Conservation (phyloP, 1,140 invertebrate species). For the Fragariocoptes setiger region DNA sequence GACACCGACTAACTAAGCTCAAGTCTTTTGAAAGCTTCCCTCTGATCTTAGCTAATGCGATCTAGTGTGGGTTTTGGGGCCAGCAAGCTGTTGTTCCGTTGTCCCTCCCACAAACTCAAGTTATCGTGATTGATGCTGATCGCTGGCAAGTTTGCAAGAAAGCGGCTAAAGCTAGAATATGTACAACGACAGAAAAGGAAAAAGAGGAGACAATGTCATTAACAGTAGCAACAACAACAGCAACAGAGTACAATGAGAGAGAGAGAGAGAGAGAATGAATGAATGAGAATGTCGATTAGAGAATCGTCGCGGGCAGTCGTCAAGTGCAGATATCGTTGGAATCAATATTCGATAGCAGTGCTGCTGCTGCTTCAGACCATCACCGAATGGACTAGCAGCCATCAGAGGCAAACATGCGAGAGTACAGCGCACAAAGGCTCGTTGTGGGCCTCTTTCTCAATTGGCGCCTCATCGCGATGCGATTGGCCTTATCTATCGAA, state of each 20-base stretch:
- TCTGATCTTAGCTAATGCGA: too few relatives aligned
- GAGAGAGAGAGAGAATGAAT: neutral
- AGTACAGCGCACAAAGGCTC: neutral
- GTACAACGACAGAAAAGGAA: neutral
- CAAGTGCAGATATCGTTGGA: neutral
- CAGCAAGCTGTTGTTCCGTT: neutral
- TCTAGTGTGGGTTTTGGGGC: neutral
- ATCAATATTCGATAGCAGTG: too few relatives aligned
- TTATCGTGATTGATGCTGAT: neutral
- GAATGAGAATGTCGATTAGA: neutral
- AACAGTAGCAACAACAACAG: neutral
- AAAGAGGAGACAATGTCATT: neutral
- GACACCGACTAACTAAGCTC: too few relatives aligned
- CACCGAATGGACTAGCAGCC: neutral
- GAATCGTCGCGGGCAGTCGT: neutral
- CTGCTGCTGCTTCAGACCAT: neutral
- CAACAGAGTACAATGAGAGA: neutral
- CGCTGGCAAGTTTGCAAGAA: neutral
- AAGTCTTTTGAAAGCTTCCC: too few relatives aligned
- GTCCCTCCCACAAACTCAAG: neutral
- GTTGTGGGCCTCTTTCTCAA: too few relatives aligned
- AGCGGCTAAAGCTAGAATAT: neutral
- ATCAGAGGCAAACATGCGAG: neutral
- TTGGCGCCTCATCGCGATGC: too few relatives aligned
- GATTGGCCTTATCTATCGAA: too few relatives aligned